phyloP scores from a whole-genome alignment of 2,888 invertebrate species.

The Altica lythri region DNA sequence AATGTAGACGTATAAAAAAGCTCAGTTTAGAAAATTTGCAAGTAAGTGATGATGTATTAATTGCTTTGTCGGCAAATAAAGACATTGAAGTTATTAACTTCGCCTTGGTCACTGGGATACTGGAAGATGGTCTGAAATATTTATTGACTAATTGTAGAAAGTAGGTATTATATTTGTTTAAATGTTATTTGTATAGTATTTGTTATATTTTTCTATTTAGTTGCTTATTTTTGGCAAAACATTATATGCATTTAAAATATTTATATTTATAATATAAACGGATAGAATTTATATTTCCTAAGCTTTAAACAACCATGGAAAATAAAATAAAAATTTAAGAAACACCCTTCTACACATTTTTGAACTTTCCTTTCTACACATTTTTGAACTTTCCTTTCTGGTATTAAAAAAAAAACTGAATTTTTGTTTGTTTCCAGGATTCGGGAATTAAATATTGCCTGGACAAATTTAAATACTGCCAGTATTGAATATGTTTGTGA shows the following conservation, averaged over 20 bases:
- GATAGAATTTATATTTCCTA: too few species aligned
- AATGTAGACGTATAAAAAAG: slow-evolving; percentile 75
- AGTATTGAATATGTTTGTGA: slow-evolving; percentile 66
- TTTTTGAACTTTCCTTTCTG: too few species aligned
- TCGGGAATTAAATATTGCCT: slow-evolving; percentile 77
- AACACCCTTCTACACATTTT: too few species aligned
- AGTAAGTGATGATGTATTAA: slow-evolving; percentile 68
- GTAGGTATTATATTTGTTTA: slow-evolving; percentile 57
- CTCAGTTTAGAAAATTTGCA: slow-evolving; percentile 81
- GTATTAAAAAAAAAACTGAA: too few species aligned
- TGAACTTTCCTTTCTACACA: too few species aligned
- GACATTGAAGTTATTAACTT: slow-evolving; percentile 81
- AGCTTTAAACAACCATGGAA: too few species aligned
- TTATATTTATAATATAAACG: too few species aligned
- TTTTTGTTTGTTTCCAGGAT: slow-evolving; percentile 66
- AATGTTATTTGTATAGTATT: background rate
- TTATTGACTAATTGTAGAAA: slow-evolving; percentile 66
- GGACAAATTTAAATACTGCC: slow-evolving; percentile 71
- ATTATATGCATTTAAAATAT: too few species aligned
- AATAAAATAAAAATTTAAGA: too few species aligned
- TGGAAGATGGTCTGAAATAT: slow-evolving; percentile 64
- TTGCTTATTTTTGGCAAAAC: too few species aligned
- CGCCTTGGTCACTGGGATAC: slow-evolving; percentile 78
- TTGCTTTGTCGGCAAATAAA: slow-evolving; percentile 68
- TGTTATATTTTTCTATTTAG: too few species aligned